Evolutionary conservation across 1,140 invertebrate species (phyloP), one percentile per base, ranked within the genome.

Genomic region (Drosophila sproati): DNA sequence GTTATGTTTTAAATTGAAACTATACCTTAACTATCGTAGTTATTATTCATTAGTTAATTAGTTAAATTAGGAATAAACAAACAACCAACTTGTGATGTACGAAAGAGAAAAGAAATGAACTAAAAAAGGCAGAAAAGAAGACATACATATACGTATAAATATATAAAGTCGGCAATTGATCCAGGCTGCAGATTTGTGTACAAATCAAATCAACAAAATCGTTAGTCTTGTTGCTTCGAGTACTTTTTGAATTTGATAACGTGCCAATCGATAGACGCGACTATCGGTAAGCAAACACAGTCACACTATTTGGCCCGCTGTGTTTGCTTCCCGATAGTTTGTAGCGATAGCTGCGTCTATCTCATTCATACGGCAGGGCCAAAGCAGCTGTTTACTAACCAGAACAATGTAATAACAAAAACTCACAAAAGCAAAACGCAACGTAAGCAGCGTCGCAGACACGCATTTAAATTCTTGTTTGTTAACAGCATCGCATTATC

Each of bases 41-140:
- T 43, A 43, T 43, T 43, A 43, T 43, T 12, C 29, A n/a, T 69
- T 70, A 70, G 72, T 56, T 20, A 66, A 63, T 64, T 71, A 75
- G 73, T 62, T 83, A 88, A 87, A 82, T 73, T 87, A 87, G 85
- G 78, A 69, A 82, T 87, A 74, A 82, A 72, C 55, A 47, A 72
- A 64, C 82, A 87, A 76, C 80, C 74, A 83, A 80, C 83, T 88
- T 87, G 83, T 87, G 83, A 87, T 87, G 85, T 77, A 85, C 59
- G 41, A 82, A 73, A 83, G 20, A 20, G 20, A 43, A 32, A 45
- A 41, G 50, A 55, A 68, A 73, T 71, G 41, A 87, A 77, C 80
- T 66, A 69, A 80, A 87, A 87, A 87, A 80, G 80, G 73, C 80
- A 88, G 52, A 80, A 78, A 73, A 66, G 71, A 78, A 69, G 68